A percentile compares a stretch with the other conserved stretches of the same genome.
Evolutionary conservation across 1,140 invertebrate genomes (phyloP).

Genomic region (Episyrphus balteatus): DNA sequence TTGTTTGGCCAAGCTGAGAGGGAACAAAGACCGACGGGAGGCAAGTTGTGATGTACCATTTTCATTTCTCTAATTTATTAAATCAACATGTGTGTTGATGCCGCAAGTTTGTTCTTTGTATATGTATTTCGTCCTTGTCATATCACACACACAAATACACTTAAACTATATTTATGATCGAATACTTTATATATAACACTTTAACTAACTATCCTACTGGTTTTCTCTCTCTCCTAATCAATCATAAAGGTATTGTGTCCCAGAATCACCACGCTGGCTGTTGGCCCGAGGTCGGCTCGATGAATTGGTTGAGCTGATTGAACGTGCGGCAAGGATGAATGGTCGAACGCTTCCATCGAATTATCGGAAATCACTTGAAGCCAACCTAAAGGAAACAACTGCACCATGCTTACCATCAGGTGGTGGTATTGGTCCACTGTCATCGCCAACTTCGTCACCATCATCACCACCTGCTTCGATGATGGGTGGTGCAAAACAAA

Average conservation of each 20-base stretch:
- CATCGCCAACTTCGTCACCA: conserved; percentile 1
- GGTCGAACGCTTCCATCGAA: conserved; percentile 45
- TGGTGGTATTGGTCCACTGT: background rate
- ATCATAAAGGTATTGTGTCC: conserved; percentile 52
- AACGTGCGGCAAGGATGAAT: conserved; percentile 55
- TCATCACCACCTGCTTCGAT: conserved; percentile 7
- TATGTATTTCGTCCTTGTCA: background rate
- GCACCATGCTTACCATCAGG: background rate
- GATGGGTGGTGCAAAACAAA: background rate
- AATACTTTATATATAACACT: too few relatives aligned
- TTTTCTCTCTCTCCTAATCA: background rate
- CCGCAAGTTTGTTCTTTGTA: background rate
- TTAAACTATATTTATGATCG: too few relatives aligned
- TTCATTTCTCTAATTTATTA: too few relatives aligned
- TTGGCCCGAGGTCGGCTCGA: conserved; percentile 58
- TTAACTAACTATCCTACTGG: too few relatives aligned
- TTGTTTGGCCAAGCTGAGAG: too few relatives aligned
- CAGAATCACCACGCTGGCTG: conserved; percentile 79
- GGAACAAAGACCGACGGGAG: too few relatives aligned
- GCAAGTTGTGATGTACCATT: too few relatives aligned
- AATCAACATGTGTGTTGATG: conserved; percentile 8
- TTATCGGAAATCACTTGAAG: conserved; percentile 48
- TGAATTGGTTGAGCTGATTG: conserved; percentile 54
- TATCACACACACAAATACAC: too few relatives aligned
- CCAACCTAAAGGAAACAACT: conserved; percentile 15